Evolutionary conservation across 2,888 invertebrate species (phyloP), one percentile per base, ranked within the genome.

Genomic region (Heliconius hortense): DNA sequence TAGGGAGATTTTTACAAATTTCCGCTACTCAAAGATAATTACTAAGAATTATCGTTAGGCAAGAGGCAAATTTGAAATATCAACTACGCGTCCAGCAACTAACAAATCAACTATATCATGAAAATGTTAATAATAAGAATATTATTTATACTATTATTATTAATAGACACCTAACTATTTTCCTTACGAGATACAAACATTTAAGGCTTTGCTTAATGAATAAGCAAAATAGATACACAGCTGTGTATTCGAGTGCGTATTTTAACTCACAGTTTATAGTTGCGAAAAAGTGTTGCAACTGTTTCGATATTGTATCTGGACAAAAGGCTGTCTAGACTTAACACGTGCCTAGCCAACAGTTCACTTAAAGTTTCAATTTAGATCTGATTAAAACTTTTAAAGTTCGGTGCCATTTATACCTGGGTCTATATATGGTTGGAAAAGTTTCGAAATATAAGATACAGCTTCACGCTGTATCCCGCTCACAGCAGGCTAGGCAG

Each of bases 261-360:
- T 77, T 78, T 62, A 74, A 63, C 31, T 64, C 59, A 68, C 75
- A 71, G 79, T 73, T 75, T 74, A 76, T 73, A 78, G 80, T 80
- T 81, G 78, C 80, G 80, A 81, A 80, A 79, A 77, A 78, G 76
- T 80, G 75, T 81, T 79, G 81, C 80, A 80, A 81, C 73, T 70
- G 67, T 63, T 78, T 76, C 48, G 66, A 73, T 78, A 79, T 76
- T 75, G 74, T 72, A 64, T 77, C 79, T 77, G 80, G 80, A 81
- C 81, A 81, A 81, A 79, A 74, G 80, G 79, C 68, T 80, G 77
- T 78, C 79, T 79, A 79, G 80, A 72, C 73, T 64, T 66, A 75
- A 75, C 73, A 68, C 69, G 74, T 72, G 73, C 72, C 70, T 70
- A 59, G 74, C 56, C 63, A 73, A 71, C 68, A 60, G 70, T 71